Base-by-base conservation (phyloP, 2,797 vertebrate genomes). In the Xiphorhynchus erythropygius region DNA sequence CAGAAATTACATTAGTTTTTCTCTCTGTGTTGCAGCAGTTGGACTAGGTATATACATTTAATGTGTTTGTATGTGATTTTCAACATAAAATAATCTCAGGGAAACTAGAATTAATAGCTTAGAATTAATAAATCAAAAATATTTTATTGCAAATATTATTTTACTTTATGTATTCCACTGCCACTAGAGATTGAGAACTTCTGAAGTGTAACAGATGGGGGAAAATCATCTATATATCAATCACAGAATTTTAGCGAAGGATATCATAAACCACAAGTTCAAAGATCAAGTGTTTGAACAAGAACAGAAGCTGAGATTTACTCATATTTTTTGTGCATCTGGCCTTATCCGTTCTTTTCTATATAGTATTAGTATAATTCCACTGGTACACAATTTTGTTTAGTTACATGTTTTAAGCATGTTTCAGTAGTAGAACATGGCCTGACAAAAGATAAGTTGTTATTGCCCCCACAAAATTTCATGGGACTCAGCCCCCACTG, bases 1-100 rank as follows among this genome's bases (percentile, higher is more conserved):
- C 69, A 53, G 91, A 97, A 97, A 91, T 69, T 75, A 89, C 89
- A 97, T 86, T 79, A 96, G 88, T 69, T 95, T 90, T 96, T 77
- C 70, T 69, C 30, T 78, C 89, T 47, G 3, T 69, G 35, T 75
- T 87, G 56, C 52, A 94, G 78, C 42, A 81, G 62, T 41, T 60
- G 44, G 30, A 69, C 55, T 78, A 46, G 74, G 79, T 13, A 59
- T n/a, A 74, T 11, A 30, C 3, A 35, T 22, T 37, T 64, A 10
- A 47, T 21, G 13, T 47, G 35, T 84, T 79, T 84, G 30, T 23
- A 63, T 52, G 39, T 50, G 64, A 78, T 89, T 89, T 52, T 92
- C 85, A 80, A 27, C 56, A 56, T 53, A 84, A 73, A 65, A 77
- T 56, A 53, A 44, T 85, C 19, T 35, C 56, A 70, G 42, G 7